These are phyloP conservation scores for Alauda arvensis DNA, from an alignment of 2,797 vertebrate genomes.

Conservation along the genomic window DNA sequence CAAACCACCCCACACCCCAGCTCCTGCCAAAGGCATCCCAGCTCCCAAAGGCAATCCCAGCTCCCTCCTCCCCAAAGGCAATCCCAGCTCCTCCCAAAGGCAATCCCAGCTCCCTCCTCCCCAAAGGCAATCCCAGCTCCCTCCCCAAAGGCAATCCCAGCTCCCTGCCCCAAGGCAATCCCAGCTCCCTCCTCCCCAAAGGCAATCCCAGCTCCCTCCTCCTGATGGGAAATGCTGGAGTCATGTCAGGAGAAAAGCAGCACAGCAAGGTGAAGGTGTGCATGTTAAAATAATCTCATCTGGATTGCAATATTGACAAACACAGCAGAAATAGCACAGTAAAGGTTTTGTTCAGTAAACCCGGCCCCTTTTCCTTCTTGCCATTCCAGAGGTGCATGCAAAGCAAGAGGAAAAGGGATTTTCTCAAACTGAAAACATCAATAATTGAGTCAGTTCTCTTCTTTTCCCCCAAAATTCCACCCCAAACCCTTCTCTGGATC, in stretches of 20 bases:
- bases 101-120: too few species aligned
- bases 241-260: not conserved
- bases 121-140: too few species aligned
- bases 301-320: not conserved
- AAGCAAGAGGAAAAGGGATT: not conserved
- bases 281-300: rapidly evolving
- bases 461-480: not conserved
- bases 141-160: too few species aligned
- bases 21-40: too few species aligned
- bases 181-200: too few species aligned
- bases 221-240: not conserved
- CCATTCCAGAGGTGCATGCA: not conserved
- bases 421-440: not conserved
- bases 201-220: not conserved
- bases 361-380: not conserved
- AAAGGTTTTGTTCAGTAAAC: not conserved
- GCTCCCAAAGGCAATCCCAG: too few species aligned
- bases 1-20: not conserved
- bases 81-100: too few species aligned
- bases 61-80: too few species aligned
- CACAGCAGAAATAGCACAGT: not conserved
- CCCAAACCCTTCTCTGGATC: not conserved
- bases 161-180: not conserved
- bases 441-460: not conserved
- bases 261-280: not conserved